Evolutionary conservation across 2,888 invertebrate genomes (phyloP).

Genomic region (Platycheirus albimanus): DNA sequence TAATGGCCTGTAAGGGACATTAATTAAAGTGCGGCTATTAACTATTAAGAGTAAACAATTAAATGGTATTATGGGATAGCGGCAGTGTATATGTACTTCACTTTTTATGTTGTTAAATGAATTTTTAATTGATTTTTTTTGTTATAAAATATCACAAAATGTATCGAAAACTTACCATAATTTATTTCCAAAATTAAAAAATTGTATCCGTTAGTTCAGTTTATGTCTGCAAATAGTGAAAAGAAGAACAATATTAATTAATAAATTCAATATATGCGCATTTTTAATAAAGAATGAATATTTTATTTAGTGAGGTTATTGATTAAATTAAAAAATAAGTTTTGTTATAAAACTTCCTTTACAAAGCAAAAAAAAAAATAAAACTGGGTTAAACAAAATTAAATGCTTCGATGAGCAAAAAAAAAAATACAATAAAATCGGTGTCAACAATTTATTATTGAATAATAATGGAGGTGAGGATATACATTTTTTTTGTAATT

Average conservation of each 20-base stretch:
- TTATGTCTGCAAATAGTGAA: conserved; percentile 32
- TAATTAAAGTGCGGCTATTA: conserved; percentile 58
- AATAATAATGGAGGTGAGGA: conserved; percentile 5
- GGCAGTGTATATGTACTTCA: background rate
- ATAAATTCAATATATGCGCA: conserved; percentile 3
- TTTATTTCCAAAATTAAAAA: conserved; percentile 23
- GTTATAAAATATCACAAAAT: too few relatives aligned
- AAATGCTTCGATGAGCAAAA: conserved; percentile 7
- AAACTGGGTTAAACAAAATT: background rate
- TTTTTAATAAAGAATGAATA: conserved; percentile 10
- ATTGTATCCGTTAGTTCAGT: conserved; percentile 5
- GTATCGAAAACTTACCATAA: conserved; percentile 38
- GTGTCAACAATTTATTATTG: conserved; percentile 9
- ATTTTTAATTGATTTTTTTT: too few relatives aligned
- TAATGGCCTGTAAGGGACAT: conserved; percentile 62
- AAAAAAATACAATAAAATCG: conserved; percentile 40
- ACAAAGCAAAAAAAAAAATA: background rate
- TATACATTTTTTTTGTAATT: conserved; percentile 29
- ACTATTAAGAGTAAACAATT: conserved; percentile 25
- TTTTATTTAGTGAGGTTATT: conserved; percentile 30
- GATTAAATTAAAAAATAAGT: conserved; percentile 19
- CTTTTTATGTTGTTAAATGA: background rate
- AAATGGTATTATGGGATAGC: background rate
- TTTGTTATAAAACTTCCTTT: background rate
- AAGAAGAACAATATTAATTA: conserved; percentile 14